A percentile compares a stretch with the other conserved stretches of the same genome.
Conservation (phyloP, 2,888 invertebrate species). For the Agonopterix heracliana region DNA sequence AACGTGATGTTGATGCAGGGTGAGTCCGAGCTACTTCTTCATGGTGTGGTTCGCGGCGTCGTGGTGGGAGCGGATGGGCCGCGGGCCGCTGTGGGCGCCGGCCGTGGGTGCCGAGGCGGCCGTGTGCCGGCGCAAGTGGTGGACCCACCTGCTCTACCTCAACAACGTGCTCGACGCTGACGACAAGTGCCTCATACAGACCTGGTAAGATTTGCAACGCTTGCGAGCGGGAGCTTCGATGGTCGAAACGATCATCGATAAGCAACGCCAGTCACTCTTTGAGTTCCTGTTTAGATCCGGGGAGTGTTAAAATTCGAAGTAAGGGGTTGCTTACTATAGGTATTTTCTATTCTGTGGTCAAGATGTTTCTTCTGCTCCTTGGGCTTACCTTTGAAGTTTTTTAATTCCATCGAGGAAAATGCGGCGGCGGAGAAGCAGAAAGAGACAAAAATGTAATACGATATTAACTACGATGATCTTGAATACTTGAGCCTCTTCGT, state of each 20-base stretch:
- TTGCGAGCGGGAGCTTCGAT: not conserved
- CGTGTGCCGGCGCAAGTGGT: conserved; percentile 58
- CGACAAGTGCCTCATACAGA: conserved; percentile 65
- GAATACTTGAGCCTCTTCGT: too few relatives aligned
- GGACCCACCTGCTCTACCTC: conserved; percentile 60
- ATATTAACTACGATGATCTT: too few relatives aligned
- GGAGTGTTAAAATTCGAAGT: too few relatives aligned
- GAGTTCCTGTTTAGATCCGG: not conserved
- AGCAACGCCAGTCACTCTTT: not conserved
- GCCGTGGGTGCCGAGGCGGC: conserved; percentile 49
- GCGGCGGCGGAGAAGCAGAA: too few relatives aligned
- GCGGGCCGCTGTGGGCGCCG: conserved; percentile 56
- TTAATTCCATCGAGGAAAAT: too few relatives aligned
- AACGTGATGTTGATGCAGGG: conserved; percentile 27
- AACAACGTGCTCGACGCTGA: conserved; percentile 55
- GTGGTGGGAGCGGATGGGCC: conserved; percentile 56
- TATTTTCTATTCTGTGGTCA: too few relatives aligned
- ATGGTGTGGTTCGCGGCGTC: conserved; percentile 60
- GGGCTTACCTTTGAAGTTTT: too few relatives aligned
- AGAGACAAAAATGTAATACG: too few relatives aligned
- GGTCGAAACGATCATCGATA: not conserved
- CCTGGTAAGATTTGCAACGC: conserved; percentile 40
- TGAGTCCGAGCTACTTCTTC: conserved; percentile 58
- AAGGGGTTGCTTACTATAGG: too few relatives aligned
- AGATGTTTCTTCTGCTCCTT: too few relatives aligned